A percentile compares a stretch with the other conserved stretches of the same genome.
phyloP scores from a whole-genome alignment of 2,113 vertebrate genomes.

The Otus sunia region DNA sequence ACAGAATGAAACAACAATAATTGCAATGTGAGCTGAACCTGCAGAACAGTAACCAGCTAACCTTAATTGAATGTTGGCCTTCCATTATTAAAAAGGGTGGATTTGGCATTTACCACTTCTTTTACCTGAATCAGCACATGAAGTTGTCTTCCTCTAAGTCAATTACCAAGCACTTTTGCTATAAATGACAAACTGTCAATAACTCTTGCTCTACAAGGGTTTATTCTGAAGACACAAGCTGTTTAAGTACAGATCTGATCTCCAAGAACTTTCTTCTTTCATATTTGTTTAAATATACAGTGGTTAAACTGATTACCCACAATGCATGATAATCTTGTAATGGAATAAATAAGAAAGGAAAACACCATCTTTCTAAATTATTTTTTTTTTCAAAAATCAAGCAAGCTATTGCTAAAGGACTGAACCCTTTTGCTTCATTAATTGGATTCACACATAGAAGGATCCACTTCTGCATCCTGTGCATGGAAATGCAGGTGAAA shows the following conservation, averaged over 20 bases:
- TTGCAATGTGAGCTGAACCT: constrained; percentile 10
- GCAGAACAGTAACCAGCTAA: constrained; percentile 32
- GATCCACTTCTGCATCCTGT: neutral
- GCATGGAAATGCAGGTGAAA: neutral
- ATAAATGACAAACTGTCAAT: neutral
- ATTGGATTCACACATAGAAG: neutral
- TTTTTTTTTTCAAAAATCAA: neutral
- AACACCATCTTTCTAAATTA: neutral
- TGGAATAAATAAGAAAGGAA: neutral
- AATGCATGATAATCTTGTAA: neutral
- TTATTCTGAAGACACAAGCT: neutral
- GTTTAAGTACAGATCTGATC: neutral
- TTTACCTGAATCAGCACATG: neutral
- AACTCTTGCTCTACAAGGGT: neutral
- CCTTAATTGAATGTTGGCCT: constrained; percentile 34
- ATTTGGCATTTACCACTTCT: constrained; percentile 4
- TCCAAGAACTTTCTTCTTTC: neutral
- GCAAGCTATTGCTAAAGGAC: neutral
- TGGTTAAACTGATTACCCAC: neutral
- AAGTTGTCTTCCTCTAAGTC: constrained; percentile 1
- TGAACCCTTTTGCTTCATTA: neutral
- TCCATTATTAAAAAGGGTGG: neutral
- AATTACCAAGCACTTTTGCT: neutral
- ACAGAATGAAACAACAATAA: constrained; percentile 39
- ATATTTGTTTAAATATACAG: neutral